phyloP scores from a whole-genome alignment of 30 jellyfish, hydroid and myxozoan genomes.

The Haliclystus octoradiatus region DNA sequence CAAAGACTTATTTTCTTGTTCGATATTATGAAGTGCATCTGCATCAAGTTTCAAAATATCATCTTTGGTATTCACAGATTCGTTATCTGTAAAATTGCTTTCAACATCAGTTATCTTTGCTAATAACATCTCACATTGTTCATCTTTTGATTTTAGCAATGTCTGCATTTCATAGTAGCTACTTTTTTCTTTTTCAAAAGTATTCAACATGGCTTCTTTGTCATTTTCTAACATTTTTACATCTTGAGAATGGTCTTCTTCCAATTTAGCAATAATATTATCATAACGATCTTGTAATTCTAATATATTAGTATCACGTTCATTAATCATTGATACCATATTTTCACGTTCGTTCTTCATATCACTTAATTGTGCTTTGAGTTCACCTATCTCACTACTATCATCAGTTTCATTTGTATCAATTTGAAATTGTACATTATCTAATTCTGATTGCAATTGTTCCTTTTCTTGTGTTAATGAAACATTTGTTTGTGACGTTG shows the following conservation, averaged over 20 bases:
- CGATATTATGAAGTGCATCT: neutral
- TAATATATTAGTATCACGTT: conserved; percentile 32
- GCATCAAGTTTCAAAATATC: neutral
- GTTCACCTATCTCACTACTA: conserved; percentile 58
- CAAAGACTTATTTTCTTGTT: conserved; percentile 9
- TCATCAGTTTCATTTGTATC: conserved; percentile 71
- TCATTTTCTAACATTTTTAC: conserved; percentile 44
- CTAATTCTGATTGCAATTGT: conserved; percentile 47
- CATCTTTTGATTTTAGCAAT: conserved; percentile 12
- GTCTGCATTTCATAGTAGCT: neutral
- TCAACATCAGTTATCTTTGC: neutral
- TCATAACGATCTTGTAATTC: conserved; percentile 65
- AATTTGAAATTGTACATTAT: conserved; percentile 57
- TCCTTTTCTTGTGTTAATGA: conserved; percentile 49
- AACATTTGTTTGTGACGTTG: conserved; percentile 40
- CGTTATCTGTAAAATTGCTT: neutral
- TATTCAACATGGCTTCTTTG: conserved; percentile 41
- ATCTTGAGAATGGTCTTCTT: conserved; percentile 48
- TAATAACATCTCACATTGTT: conserved; percentile 15
- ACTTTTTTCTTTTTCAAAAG: conserved; percentile 13
- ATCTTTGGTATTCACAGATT: neutral
- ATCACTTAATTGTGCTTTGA: conserved; percentile 54
- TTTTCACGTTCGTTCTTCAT: conserved; percentile 53
- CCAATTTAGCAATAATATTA: conserved; percentile 25
- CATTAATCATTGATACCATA: conserved; percentile 42